Percentiles rank a stretch among this genome's conserved stretches.
These are phyloP conservation scores for Octopus sinensis DNA, from an alignment of 1,140 invertebrate species.

Conservation along the genomic window DNA sequence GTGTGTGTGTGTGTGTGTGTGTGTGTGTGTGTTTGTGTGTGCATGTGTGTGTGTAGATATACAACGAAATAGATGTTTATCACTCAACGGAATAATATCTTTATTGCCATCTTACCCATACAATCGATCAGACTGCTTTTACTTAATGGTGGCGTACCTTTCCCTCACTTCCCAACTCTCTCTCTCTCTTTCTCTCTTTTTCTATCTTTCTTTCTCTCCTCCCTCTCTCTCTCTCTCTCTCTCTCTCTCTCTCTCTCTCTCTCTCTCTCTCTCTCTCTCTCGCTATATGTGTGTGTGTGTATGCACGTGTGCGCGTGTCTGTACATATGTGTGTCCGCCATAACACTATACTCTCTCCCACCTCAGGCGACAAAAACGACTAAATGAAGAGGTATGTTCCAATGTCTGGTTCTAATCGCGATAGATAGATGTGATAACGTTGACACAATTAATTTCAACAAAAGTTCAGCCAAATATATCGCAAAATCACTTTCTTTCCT, in stretches of 20 bases:
- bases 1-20: neutral
- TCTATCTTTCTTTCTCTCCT: neutral
- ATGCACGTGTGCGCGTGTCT: too few relatives aligned
- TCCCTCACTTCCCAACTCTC: neutral
- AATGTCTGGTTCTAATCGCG: too few relatives aligned
- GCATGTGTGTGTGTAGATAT: neutral
- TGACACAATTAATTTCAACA: too few relatives aligned
- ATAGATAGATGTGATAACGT: too few relatives aligned
- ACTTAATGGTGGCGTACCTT: neutral
- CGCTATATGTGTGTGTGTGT: too few relatives aligned
- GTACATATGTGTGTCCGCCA: too few relatives aligned
- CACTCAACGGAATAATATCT: neutral
- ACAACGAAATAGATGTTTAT: neutral
- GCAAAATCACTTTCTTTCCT: too few relatives aligned
- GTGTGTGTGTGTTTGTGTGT: neutral
- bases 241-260: slow-evolving; percentile 8
- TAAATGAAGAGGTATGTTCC: too few relatives aligned
- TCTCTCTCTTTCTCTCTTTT: neutral
- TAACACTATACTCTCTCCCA: too few relatives aligned
- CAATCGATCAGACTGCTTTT: neutral
- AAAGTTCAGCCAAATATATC: too few relatives aligned
- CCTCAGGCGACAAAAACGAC: too few relatives aligned
- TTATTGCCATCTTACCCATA: too few relatives aligned
- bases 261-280: neutral
- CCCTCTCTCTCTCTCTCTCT: neutral